Evolutionary conservation across 2,888 invertebrate genomes (phyloP).

Genomic region (Trissolcus japonicus): DNA sequence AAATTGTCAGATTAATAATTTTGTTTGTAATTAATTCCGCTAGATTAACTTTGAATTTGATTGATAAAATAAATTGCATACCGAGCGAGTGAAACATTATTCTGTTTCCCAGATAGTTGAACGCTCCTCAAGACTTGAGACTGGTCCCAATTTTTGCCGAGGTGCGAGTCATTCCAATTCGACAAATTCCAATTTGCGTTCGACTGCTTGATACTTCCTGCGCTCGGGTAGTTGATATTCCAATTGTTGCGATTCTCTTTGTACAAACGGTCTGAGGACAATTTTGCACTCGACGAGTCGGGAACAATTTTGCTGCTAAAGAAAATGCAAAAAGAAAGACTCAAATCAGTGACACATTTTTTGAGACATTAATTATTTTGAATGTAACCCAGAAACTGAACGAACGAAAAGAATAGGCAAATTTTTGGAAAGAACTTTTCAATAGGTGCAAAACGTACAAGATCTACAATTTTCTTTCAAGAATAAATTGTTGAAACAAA

Average conservation of each 20-base stretch:
- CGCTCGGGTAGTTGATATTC: constrained; percentile 75
- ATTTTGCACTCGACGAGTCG: constrained; percentile 65
- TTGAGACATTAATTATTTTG: neutral
- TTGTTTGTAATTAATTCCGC: no score
- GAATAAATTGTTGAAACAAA: no score
- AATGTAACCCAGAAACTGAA: constrained; percentile 16
- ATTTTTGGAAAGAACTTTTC: no score
- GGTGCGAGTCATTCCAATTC: constrained; percentile 69
- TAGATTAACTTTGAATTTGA: no score
- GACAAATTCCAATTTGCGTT: constrained; percentile 70
- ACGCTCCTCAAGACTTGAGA: constrained; percentile 71
- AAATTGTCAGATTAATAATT: no score
- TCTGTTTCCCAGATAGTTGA: constrained; percentile 81
- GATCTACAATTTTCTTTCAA: no score
- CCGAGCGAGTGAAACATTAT: constrained; percentile 87
- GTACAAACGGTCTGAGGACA: constrained; percentile 70
- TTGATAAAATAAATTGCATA: constrained; percentile 66
- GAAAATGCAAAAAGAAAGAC: no score
- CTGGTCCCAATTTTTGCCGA: constrained; percentile 65
- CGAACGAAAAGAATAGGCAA: neutral
- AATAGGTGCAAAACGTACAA: no score
- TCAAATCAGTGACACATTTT: no score
- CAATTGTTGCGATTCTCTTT: constrained; percentile 77
- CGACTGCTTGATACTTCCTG: constrained; percentile 65
- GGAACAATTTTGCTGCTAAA: constrained; percentile 69